These are phyloP conservation scores for Zeugodacus cucurbitae DNA, from an alignment of 1,140 invertebrate species.

Conservation along the genomic window DNA sequence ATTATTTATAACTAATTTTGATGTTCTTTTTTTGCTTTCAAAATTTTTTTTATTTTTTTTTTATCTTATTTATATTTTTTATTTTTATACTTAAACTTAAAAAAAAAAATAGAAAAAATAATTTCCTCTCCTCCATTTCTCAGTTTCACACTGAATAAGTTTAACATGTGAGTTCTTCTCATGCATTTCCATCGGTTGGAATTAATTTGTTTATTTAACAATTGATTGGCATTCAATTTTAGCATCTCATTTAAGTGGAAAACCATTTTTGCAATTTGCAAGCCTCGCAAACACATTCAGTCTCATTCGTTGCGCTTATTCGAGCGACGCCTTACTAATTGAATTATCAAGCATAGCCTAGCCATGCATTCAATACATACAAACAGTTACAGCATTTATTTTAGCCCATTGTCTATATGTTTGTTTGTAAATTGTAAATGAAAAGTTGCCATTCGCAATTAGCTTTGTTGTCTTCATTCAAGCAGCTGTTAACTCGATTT, in stretches of 20 bases:
- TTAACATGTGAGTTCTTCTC: background rate
- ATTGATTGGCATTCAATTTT: slow-evolving; percentile 10
- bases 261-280: background rate
- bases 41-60: background rate
- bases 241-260: background rate
- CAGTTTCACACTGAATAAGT: background rate
- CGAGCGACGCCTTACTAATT: slow-evolving; percentile 10
- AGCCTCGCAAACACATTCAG: background rate
- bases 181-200: background rate
- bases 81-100: background rate
- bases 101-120: too few species aligned
- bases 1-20: too few species aligned
- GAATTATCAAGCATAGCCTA: background rate
- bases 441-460: slow-evolving; percentile 1
- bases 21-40: too few species aligned
- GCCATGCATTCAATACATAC: background rate
- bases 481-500: background rate
- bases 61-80: background rate
- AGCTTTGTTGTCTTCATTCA: too few species aligned
- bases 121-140: background rate
- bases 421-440: background rate
- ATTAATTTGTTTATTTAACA: background rate
- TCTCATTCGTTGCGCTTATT: background rate
- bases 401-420: background rate
- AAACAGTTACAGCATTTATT: background rate